Conservation (phyloP, 2,113 vertebrate genomes). For the Tretioscincus oriximinensis region DNA sequence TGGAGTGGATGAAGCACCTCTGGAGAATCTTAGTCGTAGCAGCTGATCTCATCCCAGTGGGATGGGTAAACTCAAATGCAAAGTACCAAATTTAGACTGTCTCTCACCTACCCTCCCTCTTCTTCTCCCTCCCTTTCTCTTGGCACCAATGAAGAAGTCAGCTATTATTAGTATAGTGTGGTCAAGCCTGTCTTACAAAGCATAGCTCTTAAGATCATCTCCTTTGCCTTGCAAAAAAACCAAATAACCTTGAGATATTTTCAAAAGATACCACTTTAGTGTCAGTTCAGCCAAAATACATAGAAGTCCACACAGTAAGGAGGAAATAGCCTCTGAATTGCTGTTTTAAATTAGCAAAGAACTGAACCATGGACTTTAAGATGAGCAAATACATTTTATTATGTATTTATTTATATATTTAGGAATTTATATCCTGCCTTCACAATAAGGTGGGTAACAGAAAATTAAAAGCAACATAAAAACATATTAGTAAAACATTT, state of each 20-base stretch:
- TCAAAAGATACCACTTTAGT: background rate
- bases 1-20: slow-evolving; percentile 75
- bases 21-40: slow-evolving; percentile 69
- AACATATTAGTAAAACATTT: no score
- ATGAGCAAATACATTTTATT: no score
- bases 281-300: no score
- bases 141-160: background rate
- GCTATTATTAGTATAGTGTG: slow-evolving; percentile 64
- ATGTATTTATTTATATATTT: no score
- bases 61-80: slow-evolving; percentile 32
- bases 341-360: no score
- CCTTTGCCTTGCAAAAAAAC: slow-evolving; percentile 48
- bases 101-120: slow-evolving; percentile 21
- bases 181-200: slow-evolving; percentile 42
- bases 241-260: background rate
- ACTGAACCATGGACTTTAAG: no score
- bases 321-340: no score
- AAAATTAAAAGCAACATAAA: no score
- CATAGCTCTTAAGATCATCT: slow-evolving; percentile 27
- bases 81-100: slow-evolving; percentile 38
- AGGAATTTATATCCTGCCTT: no score
- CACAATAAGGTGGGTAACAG: no score
- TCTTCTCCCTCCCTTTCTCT: background rate
- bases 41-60: slow-evolving; percentile 60
- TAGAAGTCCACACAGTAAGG: no score